Evolutionary conservation across 2,113 vertebrate species (phyloP), one percentile per base, ranked within the genome.

Genomic region (Onychorhynchus coronatus): DNA sequence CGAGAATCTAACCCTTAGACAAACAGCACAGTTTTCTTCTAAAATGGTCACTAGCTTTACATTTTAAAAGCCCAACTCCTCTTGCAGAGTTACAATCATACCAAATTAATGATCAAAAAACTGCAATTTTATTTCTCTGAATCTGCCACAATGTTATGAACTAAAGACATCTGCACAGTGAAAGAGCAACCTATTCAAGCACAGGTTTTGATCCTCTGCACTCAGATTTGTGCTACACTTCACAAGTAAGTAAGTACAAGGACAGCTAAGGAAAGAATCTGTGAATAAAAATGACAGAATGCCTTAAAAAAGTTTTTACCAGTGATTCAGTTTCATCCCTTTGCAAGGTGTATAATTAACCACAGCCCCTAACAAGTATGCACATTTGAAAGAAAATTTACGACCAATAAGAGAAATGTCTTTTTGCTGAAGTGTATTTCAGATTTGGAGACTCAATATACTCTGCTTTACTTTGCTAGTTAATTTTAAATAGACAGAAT

Each of bases 1-100:
- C 97, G 98, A 97, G 97, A 97, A 97, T 49, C 66, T 78, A 94
- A 85, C 53, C 63, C 70, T 96, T 67, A 78, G 91, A 96, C 96
- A 97, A 98, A 98, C 97, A 88, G 55, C 37, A 68, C 3, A 2
- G 27, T 42, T 84, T 55, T 76, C 50, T 82, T 77, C 72, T 71
- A 62, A 87, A 95, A 91, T 24, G 18, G 22, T 37, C 73, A 83
- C 56, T 86, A 91, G 59, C 62, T 86, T 83, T 63, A 65, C 0
- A 1, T 65, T 81, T 92, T 37, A 79, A 86, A 86, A 81, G 44
- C 18, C 14, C 5, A 5, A 2, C 35, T 86, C 79, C 35, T 47
- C 58, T 55, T 52, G 25, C 35, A n/a, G 14, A 9, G 12, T 23
- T 68, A 63, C 50, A 86, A 28, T 16, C 16, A 46, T 62, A 78